Conservation (phyloP, 2,888 invertebrate species). For the Hybos culiciformis region DNA sequence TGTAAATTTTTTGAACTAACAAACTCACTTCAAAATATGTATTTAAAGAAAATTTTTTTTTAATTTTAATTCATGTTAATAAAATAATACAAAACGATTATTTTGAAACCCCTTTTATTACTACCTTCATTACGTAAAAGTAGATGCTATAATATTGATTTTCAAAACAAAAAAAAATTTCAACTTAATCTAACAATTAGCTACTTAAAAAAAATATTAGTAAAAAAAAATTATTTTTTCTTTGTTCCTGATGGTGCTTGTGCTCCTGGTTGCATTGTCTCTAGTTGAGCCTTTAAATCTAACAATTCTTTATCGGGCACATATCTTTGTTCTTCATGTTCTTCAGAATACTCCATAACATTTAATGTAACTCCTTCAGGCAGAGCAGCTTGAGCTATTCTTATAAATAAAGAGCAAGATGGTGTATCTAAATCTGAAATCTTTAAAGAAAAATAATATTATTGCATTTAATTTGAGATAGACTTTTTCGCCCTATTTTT, state of each 20-base stretch:
- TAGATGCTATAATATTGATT: slow-evolving; percentile 6
- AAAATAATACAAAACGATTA: too few relatives aligned
- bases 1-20: too few relatives aligned
- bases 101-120: too few relatives aligned
- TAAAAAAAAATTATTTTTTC: slow-evolving; percentile 19
- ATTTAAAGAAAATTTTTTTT: background rate
- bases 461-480: slow-evolving; percentile 2
- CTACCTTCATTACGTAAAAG: too few relatives aligned
- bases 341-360: slow-evolving; percentile 51
- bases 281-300: slow-evolving; percentile 59
- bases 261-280: slow-evolving; percentile 41
- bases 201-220: background rate
- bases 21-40: too few relatives aligned
- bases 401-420: slow-evolving; percentile 54
- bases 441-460: slow-evolving; percentile 27
- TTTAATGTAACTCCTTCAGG: slow-evolving; percentile 67
- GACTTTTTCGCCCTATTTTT: too few relatives aligned
- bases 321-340: slow-evolving; percentile 59
- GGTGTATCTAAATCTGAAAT: slow-evolving; percentile 48
- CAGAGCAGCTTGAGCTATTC: slow-evolving; percentile 55
- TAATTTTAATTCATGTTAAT: too few relatives aligned
- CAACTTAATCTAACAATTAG: background rate
- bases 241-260: background rate
- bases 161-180: slow-evolving; percentile 7
- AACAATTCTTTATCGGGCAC: slow-evolving; percentile 73